A percentile compares a stretch with the other conserved stretches of the same genome.
Evolutionary conservation across 1,140 invertebrate species (phyloP).

Genomic region (Brachystomella parvula): DNA sequence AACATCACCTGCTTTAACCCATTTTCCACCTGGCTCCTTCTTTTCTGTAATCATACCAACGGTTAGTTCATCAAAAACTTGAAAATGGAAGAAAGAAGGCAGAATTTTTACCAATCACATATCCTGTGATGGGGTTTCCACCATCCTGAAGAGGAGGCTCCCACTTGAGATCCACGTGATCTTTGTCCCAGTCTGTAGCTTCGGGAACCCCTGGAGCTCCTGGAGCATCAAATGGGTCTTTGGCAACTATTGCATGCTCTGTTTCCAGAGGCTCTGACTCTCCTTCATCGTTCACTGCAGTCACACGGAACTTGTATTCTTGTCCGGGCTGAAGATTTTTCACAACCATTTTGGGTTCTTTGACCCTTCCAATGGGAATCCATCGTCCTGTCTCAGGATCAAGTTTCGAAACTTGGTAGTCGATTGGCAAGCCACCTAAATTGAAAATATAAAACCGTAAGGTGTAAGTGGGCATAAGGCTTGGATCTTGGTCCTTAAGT

Average conservation of each 20-base stretch:
- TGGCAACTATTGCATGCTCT: constrained; percentile 77
- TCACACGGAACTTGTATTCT: constrained; percentile 90
- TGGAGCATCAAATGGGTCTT: constrained; percentile 79
- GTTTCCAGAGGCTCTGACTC: constrained; percentile 91
- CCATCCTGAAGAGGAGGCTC: constrained; percentile 52
- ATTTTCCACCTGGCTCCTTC: constrained; percentile 76
- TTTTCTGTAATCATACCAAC: no score
- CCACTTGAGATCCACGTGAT: constrained; percentile 86
- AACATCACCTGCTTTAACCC: constrained; percentile 76
- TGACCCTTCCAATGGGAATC: constrained; percentile 77
- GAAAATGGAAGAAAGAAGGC: no score
- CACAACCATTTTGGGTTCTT: constrained; percentile 74
- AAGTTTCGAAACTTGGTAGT: constrained; percentile 90
- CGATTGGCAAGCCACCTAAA: constrained; percentile 66
- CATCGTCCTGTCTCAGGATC: constrained; percentile 78
- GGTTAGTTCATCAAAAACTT: no score
- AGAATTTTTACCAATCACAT: constrained; percentile 87
- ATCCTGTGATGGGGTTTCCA: constrained; percentile 75
- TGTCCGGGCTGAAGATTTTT: constrained; percentile 78
- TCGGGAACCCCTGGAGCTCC: constrained; percentile 75
- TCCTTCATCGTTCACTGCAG: constrained; percentile 91
- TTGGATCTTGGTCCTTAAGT: no score
- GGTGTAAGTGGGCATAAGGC: no score
- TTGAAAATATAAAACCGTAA: no score
- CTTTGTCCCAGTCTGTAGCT: constrained; percentile 92